A percentile compares a stretch with the other conserved stretches of the same genome.
phyloP scores from a whole-genome alignment of 2,888 invertebrate genomes.

The Phanerotoma sp. region DNA sequence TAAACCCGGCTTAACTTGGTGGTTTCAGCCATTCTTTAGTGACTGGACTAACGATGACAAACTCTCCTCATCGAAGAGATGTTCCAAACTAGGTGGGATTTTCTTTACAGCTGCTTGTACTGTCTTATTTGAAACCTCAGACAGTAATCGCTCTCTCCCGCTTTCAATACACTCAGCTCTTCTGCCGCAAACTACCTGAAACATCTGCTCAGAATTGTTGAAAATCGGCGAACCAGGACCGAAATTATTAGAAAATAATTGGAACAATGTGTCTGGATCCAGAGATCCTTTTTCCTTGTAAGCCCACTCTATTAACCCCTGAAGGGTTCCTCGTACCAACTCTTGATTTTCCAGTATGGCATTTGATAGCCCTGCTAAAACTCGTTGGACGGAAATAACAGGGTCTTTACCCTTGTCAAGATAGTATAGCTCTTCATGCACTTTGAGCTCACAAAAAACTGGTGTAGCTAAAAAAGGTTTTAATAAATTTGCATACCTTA shows the following conservation, averaged over 20 bases:
- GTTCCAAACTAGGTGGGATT: constrained; percentile 26
- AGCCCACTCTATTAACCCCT: constrained; percentile 23
- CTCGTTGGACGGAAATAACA: constrained; percentile 11
- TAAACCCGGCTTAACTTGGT: too few relatives aligned
- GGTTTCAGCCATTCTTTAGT: too few relatives aligned
- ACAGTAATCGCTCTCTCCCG: constrained; percentile 23
- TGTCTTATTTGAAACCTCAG: constrained; percentile 24
- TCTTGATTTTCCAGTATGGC: constrained; percentile 22
- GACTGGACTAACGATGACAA: constrained; percentile 22
- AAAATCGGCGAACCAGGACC: constrained; percentile 21
- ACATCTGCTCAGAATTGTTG: constrained; percentile 26
- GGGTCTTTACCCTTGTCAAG: constrained; percentile 24
- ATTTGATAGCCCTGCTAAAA: constrained; percentile 18
- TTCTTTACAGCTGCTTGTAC: constrained; percentile 23
- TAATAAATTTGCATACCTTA: background rate
- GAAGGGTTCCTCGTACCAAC: constrained; percentile 11
- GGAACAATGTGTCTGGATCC: constrained; percentile 16
- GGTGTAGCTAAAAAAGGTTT: background rate
- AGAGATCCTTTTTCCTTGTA: constrained; percentile 12
- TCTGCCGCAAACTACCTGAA: constrained; percentile 32
- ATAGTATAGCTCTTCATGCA: constrained; percentile 42
- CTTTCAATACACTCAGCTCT: constrained; percentile 27
- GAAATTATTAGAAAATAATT: constrained; percentile 15
- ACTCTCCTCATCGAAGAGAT: constrained; percentile 23
- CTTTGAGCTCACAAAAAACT: constrained; percentile 3